These are phyloP conservation scores for Picathartes gymnocephalus DNA, from an alignment of 2,113 vertebrate species.

Conservation along the genomic window DNA sequence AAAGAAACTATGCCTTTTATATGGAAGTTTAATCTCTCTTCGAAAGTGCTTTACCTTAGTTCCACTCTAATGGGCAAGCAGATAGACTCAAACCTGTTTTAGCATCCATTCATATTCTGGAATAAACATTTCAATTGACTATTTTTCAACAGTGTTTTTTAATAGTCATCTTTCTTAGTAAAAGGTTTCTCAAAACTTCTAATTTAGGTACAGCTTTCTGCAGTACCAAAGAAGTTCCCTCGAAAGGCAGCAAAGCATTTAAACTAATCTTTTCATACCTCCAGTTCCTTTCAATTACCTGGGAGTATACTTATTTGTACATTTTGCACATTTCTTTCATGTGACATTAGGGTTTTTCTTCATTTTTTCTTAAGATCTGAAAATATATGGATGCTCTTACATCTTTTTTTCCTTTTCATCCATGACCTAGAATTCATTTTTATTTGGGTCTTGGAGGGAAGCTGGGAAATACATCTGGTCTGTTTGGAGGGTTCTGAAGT, in stretches of 20 bases:
- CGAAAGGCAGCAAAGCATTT: background rate
- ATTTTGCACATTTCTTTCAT: background rate
- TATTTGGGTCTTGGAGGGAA: background rate
- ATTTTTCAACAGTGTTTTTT: background rate
- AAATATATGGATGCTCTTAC: background rate
- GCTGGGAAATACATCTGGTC: background rate
- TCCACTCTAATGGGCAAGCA: background rate
- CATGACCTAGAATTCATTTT: background rate
- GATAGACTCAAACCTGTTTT: background rate
- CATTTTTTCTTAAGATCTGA: background rate
- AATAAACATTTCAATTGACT: background rate
- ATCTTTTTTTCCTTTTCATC: background rate
- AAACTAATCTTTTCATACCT: background rate
- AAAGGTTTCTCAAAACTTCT: background rate
- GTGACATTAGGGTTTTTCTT: background rate
- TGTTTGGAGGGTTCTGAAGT: background rate
- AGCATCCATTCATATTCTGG: background rate
- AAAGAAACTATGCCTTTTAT: background rate
- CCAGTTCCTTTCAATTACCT: background rate
- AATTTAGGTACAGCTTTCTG: background rate
- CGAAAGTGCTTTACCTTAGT: background rate
- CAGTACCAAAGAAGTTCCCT: background rate
- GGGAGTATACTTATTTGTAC: background rate
- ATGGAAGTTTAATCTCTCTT: background rate
- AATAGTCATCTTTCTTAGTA: background rate